These are phyloP conservation scores for Pogona vitticeps DNA, from an alignment of 2,113 vertebrate genomes.

Conservation along the genomic window DNA sequence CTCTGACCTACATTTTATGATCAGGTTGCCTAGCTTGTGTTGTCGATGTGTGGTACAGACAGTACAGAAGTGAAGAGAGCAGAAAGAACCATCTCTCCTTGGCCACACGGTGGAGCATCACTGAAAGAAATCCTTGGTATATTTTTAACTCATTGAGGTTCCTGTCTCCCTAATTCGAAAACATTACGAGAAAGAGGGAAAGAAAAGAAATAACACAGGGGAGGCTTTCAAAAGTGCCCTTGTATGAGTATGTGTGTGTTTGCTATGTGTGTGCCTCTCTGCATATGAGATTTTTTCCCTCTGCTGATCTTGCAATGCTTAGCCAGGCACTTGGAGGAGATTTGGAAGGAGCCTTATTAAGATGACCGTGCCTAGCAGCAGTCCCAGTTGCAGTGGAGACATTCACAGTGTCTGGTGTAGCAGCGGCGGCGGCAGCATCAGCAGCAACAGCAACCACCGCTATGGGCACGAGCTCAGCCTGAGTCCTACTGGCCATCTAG, in stretches of 20 bases:
- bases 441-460: constrained; percentile 57
- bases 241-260: background rate
- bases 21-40: background rate
- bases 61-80: constrained; percentile 21
- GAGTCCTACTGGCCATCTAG: constrained; percentile 75
- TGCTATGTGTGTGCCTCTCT: background rate
- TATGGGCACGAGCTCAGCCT: constrained; percentile 63
- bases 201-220: background rate
- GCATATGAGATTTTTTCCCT: background rate
- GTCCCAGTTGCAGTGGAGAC: constrained; percentile 68
- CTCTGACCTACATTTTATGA: constrained; percentile 13
- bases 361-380: constrained; percentile 76
- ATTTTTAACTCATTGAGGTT: background rate
- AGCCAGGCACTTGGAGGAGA: background rate
- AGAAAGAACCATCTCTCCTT: background rate
- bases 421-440: constrained; percentile 58
- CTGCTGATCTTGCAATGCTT: constrained; percentile 5
- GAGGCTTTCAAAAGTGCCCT: background rate
- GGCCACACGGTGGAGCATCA: constrained; percentile 46
- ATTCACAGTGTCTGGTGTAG: constrained; percentile 17
- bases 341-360: constrained; percentile 14
- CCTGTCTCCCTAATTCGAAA: background rate
- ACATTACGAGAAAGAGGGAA: background rate
- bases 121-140: background rate
- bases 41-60: background rate